Evolutionary conservation across 2,797 vertebrate species (phyloP).

Genomic region (Oryzias dopingdopingensis): DNA sequence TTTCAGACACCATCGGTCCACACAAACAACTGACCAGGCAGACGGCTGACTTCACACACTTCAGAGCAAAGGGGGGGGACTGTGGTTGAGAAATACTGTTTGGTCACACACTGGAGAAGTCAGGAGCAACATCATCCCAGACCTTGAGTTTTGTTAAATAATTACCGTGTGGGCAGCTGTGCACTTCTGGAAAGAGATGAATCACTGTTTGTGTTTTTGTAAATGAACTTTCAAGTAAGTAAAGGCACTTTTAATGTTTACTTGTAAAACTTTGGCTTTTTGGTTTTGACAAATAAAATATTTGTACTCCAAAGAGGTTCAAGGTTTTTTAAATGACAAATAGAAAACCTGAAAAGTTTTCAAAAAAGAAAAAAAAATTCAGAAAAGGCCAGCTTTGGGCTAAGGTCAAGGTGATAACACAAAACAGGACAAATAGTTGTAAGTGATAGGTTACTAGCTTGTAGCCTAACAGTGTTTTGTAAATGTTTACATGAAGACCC

Average conservation of each 20-base stretch:
- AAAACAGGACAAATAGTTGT: background rate
- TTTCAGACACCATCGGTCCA: slow-evolving; percentile 52
- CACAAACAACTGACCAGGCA: slow-evolving; percentile 66
- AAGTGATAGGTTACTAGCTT: background rate
- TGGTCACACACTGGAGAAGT: slow-evolving; percentile 14
- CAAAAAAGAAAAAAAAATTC: no score
- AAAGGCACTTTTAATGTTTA: no score
- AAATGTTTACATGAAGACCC: no score
- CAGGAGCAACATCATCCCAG: slow-evolving; percentile 6
- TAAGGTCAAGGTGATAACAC: no score
- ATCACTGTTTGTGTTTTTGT: background rate
- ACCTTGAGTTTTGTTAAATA: slow-evolving; percentile 22
- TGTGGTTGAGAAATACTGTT: slow-evolving; percentile 3
- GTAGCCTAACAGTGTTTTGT: background rate
- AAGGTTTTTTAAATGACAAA: no score
- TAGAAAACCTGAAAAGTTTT: no score
- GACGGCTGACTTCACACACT: slow-evolving; percentile 55
- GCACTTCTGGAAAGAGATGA: background rate
- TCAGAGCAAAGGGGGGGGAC: slow-evolving; percentile 15
- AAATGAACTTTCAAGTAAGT: no score
- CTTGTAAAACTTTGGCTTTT: no score
- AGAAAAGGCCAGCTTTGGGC: no score
- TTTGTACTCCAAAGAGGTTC: no score
- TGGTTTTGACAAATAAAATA: no score
- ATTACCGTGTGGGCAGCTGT: slow-evolving; percentile 4